Evolutionary conservation across 1,140 invertebrate species (phyloP).

Genomic region (Camponotus floridanus): DNA sequence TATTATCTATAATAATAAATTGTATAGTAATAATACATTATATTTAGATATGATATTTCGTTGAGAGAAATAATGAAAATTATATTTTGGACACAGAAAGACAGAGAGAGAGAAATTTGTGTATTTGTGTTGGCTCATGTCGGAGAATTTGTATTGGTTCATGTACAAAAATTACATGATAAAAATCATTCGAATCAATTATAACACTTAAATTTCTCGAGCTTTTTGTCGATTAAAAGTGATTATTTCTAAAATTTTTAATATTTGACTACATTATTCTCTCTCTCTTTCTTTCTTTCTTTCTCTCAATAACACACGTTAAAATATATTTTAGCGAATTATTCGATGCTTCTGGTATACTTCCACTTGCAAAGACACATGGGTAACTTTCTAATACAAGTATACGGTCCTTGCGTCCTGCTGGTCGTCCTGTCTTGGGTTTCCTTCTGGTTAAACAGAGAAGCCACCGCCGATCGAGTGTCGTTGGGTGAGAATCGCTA

Average conservation of each 20-base stretch:
- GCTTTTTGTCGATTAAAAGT: too few species aligned
- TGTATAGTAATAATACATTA: background rate
- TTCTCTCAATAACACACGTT: background rate
- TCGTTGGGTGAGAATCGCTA: conserved; percentile 89
- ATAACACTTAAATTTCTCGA: background rate
- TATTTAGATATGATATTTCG: background rate
- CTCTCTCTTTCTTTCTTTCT: too few species aligned
- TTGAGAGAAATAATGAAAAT: background rate
- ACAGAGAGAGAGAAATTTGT: too few species aligned
- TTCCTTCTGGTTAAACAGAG: conserved; percentile 96
- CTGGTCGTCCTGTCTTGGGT: conserved; percentile 96
- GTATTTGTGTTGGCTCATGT: too few species aligned
- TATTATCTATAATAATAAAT: background rate
- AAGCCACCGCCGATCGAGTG: conserved; percentile 95
- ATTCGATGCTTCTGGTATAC: conserved; percentile 93
- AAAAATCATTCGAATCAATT: background rate
- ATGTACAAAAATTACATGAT: background rate
- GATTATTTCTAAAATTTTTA: background rate
- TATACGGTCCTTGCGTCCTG: conserved; percentile 95
- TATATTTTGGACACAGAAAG: background rate
- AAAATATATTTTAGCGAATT: conserved; percentile 87
- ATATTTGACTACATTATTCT: background rate
- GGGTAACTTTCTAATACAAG: conserved; percentile 96
- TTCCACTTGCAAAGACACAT: conserved; percentile 94
- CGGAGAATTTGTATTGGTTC: too few species aligned